Evolutionary conservation across 1,140 invertebrate species (phyloP).

Genomic region (Heliconius melpomene): DNA sequence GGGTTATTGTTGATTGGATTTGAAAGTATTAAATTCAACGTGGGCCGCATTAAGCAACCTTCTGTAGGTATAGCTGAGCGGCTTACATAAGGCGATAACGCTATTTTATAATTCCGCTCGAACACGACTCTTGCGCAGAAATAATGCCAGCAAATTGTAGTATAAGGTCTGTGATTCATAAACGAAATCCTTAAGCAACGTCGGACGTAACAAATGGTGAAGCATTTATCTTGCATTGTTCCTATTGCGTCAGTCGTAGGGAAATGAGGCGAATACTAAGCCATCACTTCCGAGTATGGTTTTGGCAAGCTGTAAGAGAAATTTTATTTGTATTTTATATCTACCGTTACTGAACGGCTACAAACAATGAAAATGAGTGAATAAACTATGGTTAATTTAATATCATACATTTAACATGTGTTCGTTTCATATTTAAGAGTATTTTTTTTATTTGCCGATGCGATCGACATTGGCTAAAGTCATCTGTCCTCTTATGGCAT

Average conservation of each 20-base stretch:
- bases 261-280: constrained; percentile 23
- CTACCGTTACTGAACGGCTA: neutral
- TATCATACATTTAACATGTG: too few relatives aligned
- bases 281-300: neutral
- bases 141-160: constrained; percentile 41
- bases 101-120: constrained; percentile 42
- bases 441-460: too few relatives aligned
- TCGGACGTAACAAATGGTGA: constrained; percentile 28
- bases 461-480: too few relatives aligned
- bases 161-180: constrained; percentile 45
- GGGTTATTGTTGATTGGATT: constrained; percentile 21
- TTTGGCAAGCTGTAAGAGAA: constrained; percentile 15
- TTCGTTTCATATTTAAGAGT: too few relatives aligned
- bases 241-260: constrained; percentile 23
- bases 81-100: constrained; percentile 38
- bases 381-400: too few relatives aligned
- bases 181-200: constrained; percentile 42
- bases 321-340: constrained; percentile 6
- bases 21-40: constrained; percentile 31
- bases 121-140: constrained; percentile 29
- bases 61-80: constrained; percentile 21
- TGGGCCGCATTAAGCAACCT: constrained; percentile 30
- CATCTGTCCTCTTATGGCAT: too few relatives aligned
- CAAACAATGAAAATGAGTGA: too few relatives aligned
- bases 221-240: constrained; percentile 33